Percentiles rank a stretch among this genome's conserved stretches.
These are phyloP conservation scores for Sciurus carolinensis DNA, from an alignment of 2,797 vertebrate species.

Conservation along the genomic window DNA sequence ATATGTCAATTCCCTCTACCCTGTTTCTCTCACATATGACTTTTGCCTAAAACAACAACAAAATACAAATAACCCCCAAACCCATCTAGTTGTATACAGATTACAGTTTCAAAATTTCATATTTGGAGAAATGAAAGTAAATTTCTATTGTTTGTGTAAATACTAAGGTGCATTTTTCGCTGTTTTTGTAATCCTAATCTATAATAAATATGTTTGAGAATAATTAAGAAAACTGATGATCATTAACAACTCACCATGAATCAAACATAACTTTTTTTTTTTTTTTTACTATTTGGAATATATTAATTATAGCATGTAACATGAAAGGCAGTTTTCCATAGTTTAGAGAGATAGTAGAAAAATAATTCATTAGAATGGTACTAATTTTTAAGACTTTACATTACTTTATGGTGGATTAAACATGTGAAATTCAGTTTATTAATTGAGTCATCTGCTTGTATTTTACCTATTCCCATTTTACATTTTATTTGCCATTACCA, in stretches of 20 bases:
- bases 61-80: not conserved
- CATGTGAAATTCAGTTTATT: too few relatives aligned
- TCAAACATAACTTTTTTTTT: not conserved
- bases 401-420: not conserved
- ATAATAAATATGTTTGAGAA: not conserved
- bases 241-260: not conserved
- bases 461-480: not conserved
- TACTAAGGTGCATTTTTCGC: not conserved
- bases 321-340: not conserved
- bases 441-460: not conserved
- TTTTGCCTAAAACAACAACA: not conserved
- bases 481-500: not conserved
- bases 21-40: not conserved
- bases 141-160: not conserved
- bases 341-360: not conserved
- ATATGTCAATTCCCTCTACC: not conserved
- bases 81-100: not conserved
- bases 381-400: not conserved
- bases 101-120: not conserved
- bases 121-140: conserved; percentile 10
- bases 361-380: not conserved
- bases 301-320: not conserved
- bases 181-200: not conserved
- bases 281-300: conserved; percentile 36
- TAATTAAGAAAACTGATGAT: not conserved